Base-by-base conservation (phyloP, 2,888 invertebrate genomes). In the Philaethria dido region DNA sequence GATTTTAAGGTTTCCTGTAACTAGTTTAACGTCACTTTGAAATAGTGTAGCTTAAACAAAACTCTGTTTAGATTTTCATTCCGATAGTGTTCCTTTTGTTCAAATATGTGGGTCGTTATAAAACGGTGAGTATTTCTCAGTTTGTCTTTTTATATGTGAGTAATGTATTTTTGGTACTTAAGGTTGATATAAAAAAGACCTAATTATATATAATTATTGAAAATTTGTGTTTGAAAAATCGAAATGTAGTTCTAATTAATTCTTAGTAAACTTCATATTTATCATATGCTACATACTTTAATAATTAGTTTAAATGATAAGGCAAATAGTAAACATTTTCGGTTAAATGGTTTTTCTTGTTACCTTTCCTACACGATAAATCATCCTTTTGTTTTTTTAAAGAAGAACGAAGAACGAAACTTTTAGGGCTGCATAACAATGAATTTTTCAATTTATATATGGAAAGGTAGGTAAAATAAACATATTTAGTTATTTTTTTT, bases 51-150 rank as follows among this genome's bases (percentile, higher is more conserved):
- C 50, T 9, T 29, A 29, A 16, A 29, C 16, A 50, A 50, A n/a
- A 25, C 9, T 11, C 16, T 50, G 29, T 25, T 50, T 50, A 29
- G 25, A 50, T 50, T 50, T 50, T 3, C 25, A 9, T 50, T 29
- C 3, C n/a, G 1, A 25, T 50, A 50, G 25, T 50, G n/a, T 25
- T 50, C 25, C 48, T 50, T 25, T 25, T 50, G 25, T 50, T 50
- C 48, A 25, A n/a, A 14, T 50, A 29, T 29, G 29, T 29, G n/a
- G 25, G 25, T 16, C 14, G 5, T 50, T 25, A 25, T 25, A n/a
- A 50, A 25, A n/a, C 50, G 25, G n/a, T 50, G 14, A 50, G 25
- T 25, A 22, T 50, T 50, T 22, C 20, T 50, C 3, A 13, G 47
- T 11, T 47, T 20, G 13, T 47, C 29, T 29, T 3, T 29, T 29